phyloP scores from a whole-genome alignment of 2,113 vertebrate genomes.

The Strix uralensis region DNA sequence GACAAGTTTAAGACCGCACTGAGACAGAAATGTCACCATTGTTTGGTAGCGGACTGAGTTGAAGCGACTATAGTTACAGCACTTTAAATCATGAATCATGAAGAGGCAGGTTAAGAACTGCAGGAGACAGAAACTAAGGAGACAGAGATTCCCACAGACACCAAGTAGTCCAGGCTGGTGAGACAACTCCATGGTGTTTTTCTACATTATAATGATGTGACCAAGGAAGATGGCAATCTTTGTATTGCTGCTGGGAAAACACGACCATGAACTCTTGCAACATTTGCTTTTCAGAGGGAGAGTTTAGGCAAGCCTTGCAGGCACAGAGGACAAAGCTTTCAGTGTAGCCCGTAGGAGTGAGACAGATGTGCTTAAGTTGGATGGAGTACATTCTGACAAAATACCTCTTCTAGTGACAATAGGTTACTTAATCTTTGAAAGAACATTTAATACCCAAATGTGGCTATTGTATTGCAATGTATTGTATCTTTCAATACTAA shows the following conservation, averaged over 20 bases:
- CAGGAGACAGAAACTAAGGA: neutral
- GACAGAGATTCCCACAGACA: slow-evolving; percentile 3
- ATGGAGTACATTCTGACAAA: neutral
- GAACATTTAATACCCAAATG: neutral
- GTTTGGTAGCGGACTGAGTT: slow-evolving; percentile 40
- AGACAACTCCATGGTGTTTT: slow-evolving; percentile 9
- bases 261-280: neutral
- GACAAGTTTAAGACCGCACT: slow-evolving; percentile 57
- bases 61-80: slow-evolving; percentile 33
- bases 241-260: neutral
- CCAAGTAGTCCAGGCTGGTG: neutral
- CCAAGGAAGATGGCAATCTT: slow-evolving; percentile 5
- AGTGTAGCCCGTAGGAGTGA: neutral
- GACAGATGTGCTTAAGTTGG: neutral
- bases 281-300: neutral
- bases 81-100: slow-evolving; percentile 54
- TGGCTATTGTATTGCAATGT: neutral
- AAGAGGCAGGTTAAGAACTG: slow-evolving; percentile 52
- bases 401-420: neutral
- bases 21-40: slow-evolving; percentile 59
- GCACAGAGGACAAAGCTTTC: neutral
- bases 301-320: neutral
- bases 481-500: neutral
- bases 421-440: neutral
- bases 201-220: slow-evolving; percentile 16